phyloP scores from a whole-genome alignment of 2,797 vertebrate species.

The Jordanella pulchra region DNA sequence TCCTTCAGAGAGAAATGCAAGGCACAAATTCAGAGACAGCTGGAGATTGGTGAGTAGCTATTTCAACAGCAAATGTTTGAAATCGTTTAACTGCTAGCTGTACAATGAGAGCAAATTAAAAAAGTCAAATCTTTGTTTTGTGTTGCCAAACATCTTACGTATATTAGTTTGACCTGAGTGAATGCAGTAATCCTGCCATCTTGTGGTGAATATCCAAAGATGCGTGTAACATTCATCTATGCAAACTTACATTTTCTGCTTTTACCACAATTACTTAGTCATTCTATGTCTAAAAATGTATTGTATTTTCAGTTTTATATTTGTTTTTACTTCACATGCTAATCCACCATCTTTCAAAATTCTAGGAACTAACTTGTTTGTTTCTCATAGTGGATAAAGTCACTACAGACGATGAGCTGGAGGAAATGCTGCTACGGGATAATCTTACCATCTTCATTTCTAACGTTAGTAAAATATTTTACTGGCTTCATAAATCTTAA shows the following conservation, averaged over 20 bases:
- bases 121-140: neutral
- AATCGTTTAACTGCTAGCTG: neutral
- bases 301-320: neutral
- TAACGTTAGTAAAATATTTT: slow-evolving; percentile 76
- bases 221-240: neutral
- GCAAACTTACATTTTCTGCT: neutral
- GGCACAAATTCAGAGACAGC: slow-evolving; percentile 85
- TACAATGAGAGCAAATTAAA: neutral
- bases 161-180: neutral
- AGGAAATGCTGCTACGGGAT: slow-evolving; percentile 86
- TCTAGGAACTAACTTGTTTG: neutral
- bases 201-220: slow-evolving; percentile 6
- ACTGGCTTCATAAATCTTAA: neutral
- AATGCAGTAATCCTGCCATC: slow-evolving; percentile 4
- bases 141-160: no score
- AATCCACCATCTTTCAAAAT: neutral
- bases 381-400: slow-evolving; percentile 81
- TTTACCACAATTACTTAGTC: neutral
- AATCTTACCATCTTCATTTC: slow-evolving; percentile 87
- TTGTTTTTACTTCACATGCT: neutral
- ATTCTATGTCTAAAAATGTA: no score
- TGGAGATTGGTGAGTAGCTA: slow-evolving; percentile 76
- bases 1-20: slow-evolving; percentile 90
- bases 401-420: slow-evolving; percentile 87
- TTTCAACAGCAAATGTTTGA: neutral